Base-by-base conservation (phyloP, 2,113 vertebrate species). In the Larimichthys polyactis region DNA sequence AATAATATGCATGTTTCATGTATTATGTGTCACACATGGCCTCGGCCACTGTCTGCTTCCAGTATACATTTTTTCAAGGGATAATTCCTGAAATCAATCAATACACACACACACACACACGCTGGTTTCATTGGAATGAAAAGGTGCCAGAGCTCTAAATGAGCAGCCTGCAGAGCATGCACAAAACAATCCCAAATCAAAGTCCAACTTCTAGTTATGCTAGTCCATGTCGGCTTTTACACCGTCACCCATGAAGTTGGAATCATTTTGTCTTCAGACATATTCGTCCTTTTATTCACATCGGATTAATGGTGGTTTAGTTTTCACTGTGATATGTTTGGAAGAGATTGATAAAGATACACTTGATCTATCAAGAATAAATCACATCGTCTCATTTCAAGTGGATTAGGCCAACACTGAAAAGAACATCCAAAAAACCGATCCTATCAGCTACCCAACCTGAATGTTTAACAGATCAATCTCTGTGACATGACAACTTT, bases 1-100 rank as follows among this genome's bases (percentile, higher is more conserved):
- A 65, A 55, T 76, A 43, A 71, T 69, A 67, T 65, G 75, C 73
- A 75, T 57, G 54, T 48, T 27, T 74, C 24, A 51, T 71, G 58
- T 36, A 63, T 64, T 57, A 57, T 64, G 43, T 62, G 49, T 69
- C 36, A 5, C n/a, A 62, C 66, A 55, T 51, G 16, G 55, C 40
- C 32, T 67, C 1, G 29, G 32, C 16, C 20, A 19, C 14, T 55
- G 11, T 72, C 36, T n/a, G 22, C 16, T 71, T 77, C 24, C 11
- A 71, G 2, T 59, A 58, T 17, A 22, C 1, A 58, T 5, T 52
- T 14, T 65, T 40, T 62, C 1, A 48, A 68, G 54, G 15, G 20
- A 59, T 36, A 1, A 60, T 15, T 69, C n/a, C 15, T 12, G 11
- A 62, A 67, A 79, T 48, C 5, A 11, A 12, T 60, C 11, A 46